Conservation (phyloP, 2,113 vertebrate species). For the Corythaeola cristata region DNA sequence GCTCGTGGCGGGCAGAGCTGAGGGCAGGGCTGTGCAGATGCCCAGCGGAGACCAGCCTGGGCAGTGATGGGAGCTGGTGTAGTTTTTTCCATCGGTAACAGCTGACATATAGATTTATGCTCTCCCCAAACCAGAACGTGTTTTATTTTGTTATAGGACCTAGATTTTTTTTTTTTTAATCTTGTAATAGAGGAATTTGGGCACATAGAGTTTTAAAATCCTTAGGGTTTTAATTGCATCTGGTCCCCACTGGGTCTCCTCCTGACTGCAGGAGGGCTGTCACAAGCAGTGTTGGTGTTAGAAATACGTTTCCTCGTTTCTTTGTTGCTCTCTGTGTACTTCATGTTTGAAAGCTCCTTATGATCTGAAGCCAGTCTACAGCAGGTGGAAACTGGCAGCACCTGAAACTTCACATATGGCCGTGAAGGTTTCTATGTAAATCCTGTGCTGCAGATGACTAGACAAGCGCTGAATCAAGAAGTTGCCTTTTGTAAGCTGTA, state of each 20-base stretch:
- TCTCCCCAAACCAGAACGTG: background rate
- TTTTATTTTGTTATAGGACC: background rate
- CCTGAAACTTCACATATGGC: background rate
- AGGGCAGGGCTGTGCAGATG: background rate
- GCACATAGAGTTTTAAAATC: slow-evolving; percentile 9
- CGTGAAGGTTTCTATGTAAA: background rate
- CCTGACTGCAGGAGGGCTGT: background rate
- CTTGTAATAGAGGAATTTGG: background rate
- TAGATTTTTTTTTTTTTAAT: background rate
- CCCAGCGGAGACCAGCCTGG: background rate
- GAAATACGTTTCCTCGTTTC: background rate
- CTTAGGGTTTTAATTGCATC: background rate
- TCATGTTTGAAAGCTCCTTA: background rate
- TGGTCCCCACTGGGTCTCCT: background rate
- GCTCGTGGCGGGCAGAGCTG: accelerated
- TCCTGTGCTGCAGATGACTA: background rate
- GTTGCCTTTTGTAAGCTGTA: slow-evolving; percentile 29
- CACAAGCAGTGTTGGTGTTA: background rate
- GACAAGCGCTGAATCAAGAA: background rate
- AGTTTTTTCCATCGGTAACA: background rate
- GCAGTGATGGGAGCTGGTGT: accelerated
- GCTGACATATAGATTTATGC: background rate
- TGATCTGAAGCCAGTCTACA: background rate
- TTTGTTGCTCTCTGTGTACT: background rate
- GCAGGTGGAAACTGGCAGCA: background rate